Conservation (phyloP, 2,888 invertebrate species). For the Caenorhabditis sp. region DNA sequence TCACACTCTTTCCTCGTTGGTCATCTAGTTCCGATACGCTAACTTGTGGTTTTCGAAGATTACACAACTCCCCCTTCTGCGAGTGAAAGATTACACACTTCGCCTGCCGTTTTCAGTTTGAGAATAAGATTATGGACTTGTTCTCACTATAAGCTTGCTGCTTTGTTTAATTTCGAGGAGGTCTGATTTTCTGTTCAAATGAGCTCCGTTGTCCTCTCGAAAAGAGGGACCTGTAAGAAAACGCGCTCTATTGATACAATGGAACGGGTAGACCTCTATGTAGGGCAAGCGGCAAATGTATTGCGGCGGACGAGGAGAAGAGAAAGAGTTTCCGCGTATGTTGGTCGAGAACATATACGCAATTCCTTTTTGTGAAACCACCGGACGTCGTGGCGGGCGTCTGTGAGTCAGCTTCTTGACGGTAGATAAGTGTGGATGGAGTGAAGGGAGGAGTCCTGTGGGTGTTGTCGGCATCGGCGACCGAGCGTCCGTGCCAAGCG, state of each 20-base stretch:
- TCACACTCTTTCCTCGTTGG: slow-evolving; percentile 26
- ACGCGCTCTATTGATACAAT: slow-evolving; percentile 16
- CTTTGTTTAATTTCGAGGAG: slow-evolving; percentile 30
- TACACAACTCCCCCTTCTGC: slow-evolving; percentile 10
- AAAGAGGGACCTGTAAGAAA: slow-evolving; percentile 3
- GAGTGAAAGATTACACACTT: slow-evolving; percentile 39
- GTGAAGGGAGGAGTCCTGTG: no score
- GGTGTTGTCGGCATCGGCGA: slow-evolving; percentile 74
- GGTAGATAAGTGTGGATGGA: no score
- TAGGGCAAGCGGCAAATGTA: not conserved
- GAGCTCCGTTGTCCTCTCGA: slow-evolving; percentile 22
- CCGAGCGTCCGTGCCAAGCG: slow-evolving; percentile 78
- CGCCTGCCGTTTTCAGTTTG: slow-evolving; percentile 26
- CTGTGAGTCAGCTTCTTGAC: slow-evolving; percentile 78
- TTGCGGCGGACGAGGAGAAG: not conserved
- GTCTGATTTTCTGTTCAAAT: slow-evolving; percentile 53
- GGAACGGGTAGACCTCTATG: not conserved
- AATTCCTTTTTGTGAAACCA: slow-evolving; percentile 17
- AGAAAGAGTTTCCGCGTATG: not conserved
- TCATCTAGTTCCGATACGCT: slow-evolving; percentile 34
- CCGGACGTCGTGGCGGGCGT: slow-evolving; percentile 75
- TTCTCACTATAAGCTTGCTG: slow-evolving; percentile 25
- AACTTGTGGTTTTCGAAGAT: slow-evolving; percentile 47
- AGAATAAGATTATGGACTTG: slow-evolving; percentile 45
- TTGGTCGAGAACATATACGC: slow-evolving; percentile 7